phyloP scores from a whole-genome alignment of 2,797 vertebrate species.

The Thalassophryne amazonica region DNA sequence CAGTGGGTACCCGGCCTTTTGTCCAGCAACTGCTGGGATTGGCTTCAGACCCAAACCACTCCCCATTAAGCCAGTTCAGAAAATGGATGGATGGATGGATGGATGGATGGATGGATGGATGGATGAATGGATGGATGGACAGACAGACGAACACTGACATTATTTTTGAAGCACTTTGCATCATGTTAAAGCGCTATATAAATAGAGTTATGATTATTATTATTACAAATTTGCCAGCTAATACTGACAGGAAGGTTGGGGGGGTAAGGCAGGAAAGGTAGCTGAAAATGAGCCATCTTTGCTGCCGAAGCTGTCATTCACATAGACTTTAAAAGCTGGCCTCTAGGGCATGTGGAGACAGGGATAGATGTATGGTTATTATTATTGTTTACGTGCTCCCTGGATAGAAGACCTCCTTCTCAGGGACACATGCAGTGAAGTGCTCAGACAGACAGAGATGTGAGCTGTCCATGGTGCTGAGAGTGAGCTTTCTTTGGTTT shows the following conservation, averaged over 20 bases:
- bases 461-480: slow-evolving; percentile 61
- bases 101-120: no score
- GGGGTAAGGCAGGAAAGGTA: slow-evolving; percentile 54
- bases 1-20: no score
- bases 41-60: no score
- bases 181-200: no score
- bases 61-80: no score
- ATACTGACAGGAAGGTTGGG: slow-evolving; percentile 12
- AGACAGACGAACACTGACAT: no score
- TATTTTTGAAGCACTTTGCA: no score
- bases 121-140: no score
- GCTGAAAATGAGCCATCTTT: slow-evolving; percentile 70
- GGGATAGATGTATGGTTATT: slow-evolving; percentile 64
- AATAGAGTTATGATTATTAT: no score
- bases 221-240: no score
- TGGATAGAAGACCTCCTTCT: slow-evolving; percentile 1
- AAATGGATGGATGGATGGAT: no score
- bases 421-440: not conserved
- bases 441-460: not conserved
- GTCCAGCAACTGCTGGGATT: no score
- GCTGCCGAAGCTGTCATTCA: slow-evolving; percentile 72
- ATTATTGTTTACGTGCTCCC: slow-evolving; percentile 38
- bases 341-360: slow-evolving; percentile 43
- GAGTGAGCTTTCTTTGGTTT: not conserved
- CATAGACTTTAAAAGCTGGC: slow-evolving; percentile 66